Base-by-base conservation (phyloP, 1,140 invertebrate genomes). In the Drosophila virilis region DNA sequence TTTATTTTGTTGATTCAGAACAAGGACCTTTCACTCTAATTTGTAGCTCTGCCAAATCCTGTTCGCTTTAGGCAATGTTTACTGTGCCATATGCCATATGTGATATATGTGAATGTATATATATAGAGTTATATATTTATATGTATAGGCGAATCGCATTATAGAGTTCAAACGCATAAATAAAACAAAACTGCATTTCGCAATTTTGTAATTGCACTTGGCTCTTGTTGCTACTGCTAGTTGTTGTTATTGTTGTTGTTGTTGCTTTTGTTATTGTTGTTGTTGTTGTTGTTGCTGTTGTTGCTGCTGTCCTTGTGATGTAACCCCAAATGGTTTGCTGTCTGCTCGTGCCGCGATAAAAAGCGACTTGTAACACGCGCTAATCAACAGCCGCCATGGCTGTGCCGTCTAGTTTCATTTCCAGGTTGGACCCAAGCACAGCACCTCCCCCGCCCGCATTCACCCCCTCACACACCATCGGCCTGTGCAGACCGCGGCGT, bases 341-440 rank as follows among this genome's bases (percentile, higher is more conserved):
- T 76, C 76, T 73, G 77, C 80, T 80, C 81, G 81, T 81, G 78
- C 51, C 38, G 75, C 71, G 82, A 85, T 85, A 86, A 88, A 78
- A 50, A 81, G 60, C 64, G 55, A 37, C 62, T 68, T 69, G 80
- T 77, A 78, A 82, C 82, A 77, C 76, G 83, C 82, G 83, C 82
- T 88, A 86, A 86, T 86, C 82, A 86, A 65, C 68, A 55, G 64
- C 38, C 38, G 66, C 33, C 13, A 32, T 46, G 62, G 57, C 57
- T 59, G 54, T 50, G 68, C 69, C 62, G 60, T 42, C 40, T 73
- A 67, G 54, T 66, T 38, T 38, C 69, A 61, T 61, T 46, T 37
- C n/a, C 58, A 33, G 40, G 15, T 61, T 42, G 1, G 8, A 7
- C n/a, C 28, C 52, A 8, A 5, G 10, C 32, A 13, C 10, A 6